Conservation (phyloP, 2,797 vertebrate genomes). For the Parotocinclus haroldoi region DNA sequence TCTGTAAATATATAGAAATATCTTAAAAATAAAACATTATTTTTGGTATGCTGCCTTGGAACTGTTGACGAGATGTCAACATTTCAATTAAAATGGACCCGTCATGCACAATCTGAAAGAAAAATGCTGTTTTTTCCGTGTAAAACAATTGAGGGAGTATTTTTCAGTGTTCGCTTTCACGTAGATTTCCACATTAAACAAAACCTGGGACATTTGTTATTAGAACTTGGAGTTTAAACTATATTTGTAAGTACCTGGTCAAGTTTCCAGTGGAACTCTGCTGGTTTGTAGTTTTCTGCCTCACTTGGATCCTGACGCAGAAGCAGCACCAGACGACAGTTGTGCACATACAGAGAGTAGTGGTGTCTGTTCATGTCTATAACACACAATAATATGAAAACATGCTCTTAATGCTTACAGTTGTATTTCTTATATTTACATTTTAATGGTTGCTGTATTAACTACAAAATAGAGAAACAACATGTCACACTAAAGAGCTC, state of each 20-base stretch:
- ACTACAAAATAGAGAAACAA: no score
- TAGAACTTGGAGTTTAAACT: not conserved
- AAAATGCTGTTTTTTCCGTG: not conserved
- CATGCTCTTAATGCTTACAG: no score
- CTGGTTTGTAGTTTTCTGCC: constrained; percentile 85
- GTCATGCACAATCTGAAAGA: no score
- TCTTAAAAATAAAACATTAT: not conserved
- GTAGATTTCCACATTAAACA: constrained; percentile 17
- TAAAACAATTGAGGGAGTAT: no score
- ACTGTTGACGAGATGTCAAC: no score
- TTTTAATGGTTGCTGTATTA: not conserved
- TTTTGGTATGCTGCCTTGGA: no score
- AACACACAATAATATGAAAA: no score
- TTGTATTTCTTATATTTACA: not conserved
- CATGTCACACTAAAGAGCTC: no score
- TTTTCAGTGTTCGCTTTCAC: not conserved
- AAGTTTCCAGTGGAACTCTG: constrained; percentile 97
- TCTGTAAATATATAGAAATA: not conserved
- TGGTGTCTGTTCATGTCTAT: constrained; percentile 96
- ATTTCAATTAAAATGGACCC: no score
- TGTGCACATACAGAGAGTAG: constrained; percentile 90
- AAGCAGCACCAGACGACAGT: constrained; percentile 88
- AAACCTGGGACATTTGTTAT: constrained; percentile 10
- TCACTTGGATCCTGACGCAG: constrained; percentile 88
- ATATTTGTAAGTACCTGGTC: constrained; percentile 74